Evolutionary conservation across 92 coral and sea anemone genomes (phyloP), one percentile per base, ranked within the genome.

Genomic region (Hydrozoanthus gracilis): DNA sequence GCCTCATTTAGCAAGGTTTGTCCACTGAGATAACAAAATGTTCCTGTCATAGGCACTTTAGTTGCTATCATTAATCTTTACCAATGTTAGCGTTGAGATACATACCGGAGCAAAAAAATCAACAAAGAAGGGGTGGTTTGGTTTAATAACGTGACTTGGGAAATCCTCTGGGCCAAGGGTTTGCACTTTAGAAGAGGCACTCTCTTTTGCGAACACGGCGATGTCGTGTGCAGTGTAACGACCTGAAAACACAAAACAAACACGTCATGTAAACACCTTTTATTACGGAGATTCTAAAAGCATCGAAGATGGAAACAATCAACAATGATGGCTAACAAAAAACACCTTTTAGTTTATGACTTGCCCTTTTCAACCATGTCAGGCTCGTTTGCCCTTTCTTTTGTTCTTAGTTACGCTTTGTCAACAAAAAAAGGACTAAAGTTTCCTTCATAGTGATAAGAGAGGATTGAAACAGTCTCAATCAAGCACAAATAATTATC

Each of bases 81-180:
- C 1, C 2, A 0, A 27, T n/a, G 39, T 27, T 27, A 27, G 39
- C 2, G 71, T 35, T 3, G 0, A n/a, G 27, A 51, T 69, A 70
- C 98, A 77, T 92, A 97, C 99, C 64, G 99, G 99, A 13, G 99
- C 99, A 92, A 97, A 97, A 80, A 97, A 97, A 66, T 97, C 99
- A 15, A 97, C 98, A 84, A 97, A 97, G 92, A 95, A 97, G 11
- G 96, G 98, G 39, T 88, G 93, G 44, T 93, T 87, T 14, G 97
- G 93, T 12, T 90, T 80, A 12, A 93, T 88, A 14, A 97, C 94
- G 68, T 91, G 93, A 35, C 68, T 82, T 8, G 99, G 99, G 77
- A 97, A 97, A 78, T 94, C 98, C 7, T 97, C 99, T 17, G 99
- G 99, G 13, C 95, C 98, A 9, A 97, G 91, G 5, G 99, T 93